Percentiles rank a stretch among this genome's conserved stretches.
Evolutionary conservation across 1,140 invertebrate species (phyloP).

Genomic region (Oscheius sp.): DNA sequence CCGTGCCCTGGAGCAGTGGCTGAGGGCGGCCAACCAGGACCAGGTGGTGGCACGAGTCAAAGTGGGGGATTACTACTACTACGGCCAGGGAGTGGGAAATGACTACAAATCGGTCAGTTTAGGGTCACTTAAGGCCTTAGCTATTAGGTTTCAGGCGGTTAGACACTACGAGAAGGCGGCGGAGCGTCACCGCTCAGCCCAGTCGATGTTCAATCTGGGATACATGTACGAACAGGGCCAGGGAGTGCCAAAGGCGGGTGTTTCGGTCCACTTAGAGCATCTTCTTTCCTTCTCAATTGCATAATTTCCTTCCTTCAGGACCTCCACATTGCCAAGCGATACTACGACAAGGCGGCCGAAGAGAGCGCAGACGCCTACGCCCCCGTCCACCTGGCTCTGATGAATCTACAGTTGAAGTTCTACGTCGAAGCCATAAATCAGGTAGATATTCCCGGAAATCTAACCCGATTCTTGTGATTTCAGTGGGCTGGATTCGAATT

Average conservation of each 20-base stretch:
- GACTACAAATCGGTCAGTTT: conserved; percentile 74
- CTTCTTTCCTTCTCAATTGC: not conserved
- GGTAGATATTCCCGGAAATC: not conserved
- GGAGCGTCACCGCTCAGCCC: conserved; percentile 90
- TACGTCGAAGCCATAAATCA: conserved; percentile 42
- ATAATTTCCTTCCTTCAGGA: conserved; percentile 62
- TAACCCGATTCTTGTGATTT: not conserved
- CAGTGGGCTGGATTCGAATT: conserved; percentile 11
- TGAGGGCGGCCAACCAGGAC: conserved; percentile 60
- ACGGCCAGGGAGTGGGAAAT: conserved; percentile 78
- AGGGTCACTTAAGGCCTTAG: not conserved
- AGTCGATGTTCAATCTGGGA: conserved; percentile 97
- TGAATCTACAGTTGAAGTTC: conserved; percentile 72
- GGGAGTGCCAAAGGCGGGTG: conserved; percentile 70
- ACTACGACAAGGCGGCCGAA: conserved; percentile 94
- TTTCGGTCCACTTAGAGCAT: not conserved
- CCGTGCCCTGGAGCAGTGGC: conserved; percentile 53
- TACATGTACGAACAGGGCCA: conserved; percentile 99
- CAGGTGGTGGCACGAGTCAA: conserved; percentile 76
- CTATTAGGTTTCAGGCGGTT: conserved; percentile 2
- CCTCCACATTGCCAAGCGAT: conserved; percentile 74
- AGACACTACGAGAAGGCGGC: conserved; percentile 79
- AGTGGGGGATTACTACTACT: conserved; percentile 97
- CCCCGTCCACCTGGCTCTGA: conserved; percentile 84
- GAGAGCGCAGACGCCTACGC: conserved; percentile 87